Evolutionary conservation across 1,140 invertebrate genomes (phyloP), one percentile per base, ranked within the genome.

Genomic region (Pseudomyrmex sp.): DNA sequence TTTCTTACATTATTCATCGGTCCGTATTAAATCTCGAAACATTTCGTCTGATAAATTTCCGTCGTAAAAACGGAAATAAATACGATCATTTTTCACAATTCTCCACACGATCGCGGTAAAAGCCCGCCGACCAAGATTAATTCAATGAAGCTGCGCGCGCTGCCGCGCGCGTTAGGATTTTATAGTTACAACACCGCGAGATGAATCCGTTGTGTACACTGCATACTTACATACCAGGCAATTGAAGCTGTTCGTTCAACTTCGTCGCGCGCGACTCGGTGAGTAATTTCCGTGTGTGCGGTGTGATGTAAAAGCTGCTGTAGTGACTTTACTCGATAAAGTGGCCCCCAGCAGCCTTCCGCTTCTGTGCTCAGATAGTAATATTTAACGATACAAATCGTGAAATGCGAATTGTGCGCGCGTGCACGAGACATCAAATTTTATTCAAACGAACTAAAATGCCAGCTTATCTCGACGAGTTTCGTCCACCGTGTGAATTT

Each of bases 321-420:
- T 65, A 88, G 86, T 85, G 89, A 90, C 87, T 92, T 91, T 90
- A 85, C 84, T 61, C 61, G 74, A 86, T 85, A 62, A 69, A 86
- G 73, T 69, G 56, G 62, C 63, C 50, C 46, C 68, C 56, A 62
- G 54, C 15, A 69, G 75, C 61, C 13, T 26, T 20, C 26, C 70
- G 23, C 69, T 73, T 83, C 35, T 20, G 18, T 18, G 54, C 35
- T 65, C 20, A 7, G 10, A 52, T 12, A n/a, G 10, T 61, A 61
- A 20, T 61, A 23, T 61, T 61, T 12, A 59, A 62, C 15, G 48
- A 8, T 56, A 48, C 52, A 44, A 59, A 59, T 12, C 54, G 54
- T 48, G 12, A 48, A 59, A 70, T 59, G 66, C 15, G 66, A 70
- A 59, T 48, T 46, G 54, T 10, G 52, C 65, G 56, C 18, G 18